Base-by-base conservation (phyloP, 2,797 vertebrate genomes). In the Coilia nasus region DNA sequence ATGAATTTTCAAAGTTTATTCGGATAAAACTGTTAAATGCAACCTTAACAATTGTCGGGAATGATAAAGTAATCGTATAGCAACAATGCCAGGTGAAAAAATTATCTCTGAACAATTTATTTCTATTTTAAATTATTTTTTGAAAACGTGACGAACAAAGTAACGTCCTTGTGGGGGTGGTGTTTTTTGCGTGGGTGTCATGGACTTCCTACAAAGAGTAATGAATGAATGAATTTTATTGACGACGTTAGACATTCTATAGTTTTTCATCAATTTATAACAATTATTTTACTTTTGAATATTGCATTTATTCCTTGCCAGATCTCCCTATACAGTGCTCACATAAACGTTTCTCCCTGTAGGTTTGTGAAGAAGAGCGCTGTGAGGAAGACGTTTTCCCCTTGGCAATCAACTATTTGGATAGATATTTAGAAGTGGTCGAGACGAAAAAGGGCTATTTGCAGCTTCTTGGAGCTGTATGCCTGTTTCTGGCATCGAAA, bases 381-480 rank as follows among this genome's bases (percentile, higher is more conserved):
- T 96, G 96, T 50, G 97, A 97, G 91, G 97, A 98, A 92, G 97
- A 98, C 25, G 96, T 99, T 87, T 99, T 99, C 91, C 97, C 97
- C 84, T 91, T 99, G 95, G 97, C 98, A 88, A 97, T 99, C 95
- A 99, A 99, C 94, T 99, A 99, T 93, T 96, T 99, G 96, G 98
- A 99, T 94, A 96, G 98, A 90, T 98, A 97, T 94, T 94, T 99
- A 95, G 96, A 98, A 0, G 96, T 96, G 87, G 94, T 96, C 90
- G 94, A 96, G 50, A 98, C 96, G 17, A 96, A 94, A 84, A 99
- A 99, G 90, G 95, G 93, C 90, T 96, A 94, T 89, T 95, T 99
- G 91, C 98, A 99, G 89, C 97, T 99, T 59, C 94, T 99, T 89
- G 98, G 96, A 62, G 96, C 97, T 0, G 97, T 97, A 60, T 99